These are phyloP conservation scores for Tetranychus truncatus DNA, from an alignment of 2,888 invertebrate species.

Conservation along the genomic window DNA sequence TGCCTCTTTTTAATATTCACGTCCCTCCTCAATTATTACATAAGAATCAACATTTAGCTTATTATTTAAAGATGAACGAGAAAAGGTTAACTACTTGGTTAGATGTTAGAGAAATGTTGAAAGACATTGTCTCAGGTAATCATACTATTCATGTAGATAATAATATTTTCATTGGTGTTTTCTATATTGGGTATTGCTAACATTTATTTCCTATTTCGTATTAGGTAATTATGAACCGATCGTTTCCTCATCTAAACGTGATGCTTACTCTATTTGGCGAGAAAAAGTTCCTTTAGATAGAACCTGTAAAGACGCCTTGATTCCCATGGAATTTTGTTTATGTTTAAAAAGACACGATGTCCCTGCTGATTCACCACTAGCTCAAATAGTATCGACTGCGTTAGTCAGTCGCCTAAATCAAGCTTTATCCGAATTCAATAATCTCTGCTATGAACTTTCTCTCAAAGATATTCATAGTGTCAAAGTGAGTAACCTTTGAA, in stretches of 20 bases:
- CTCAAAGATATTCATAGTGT: background rate
- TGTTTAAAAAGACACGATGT: slow-evolving; percentile 36
- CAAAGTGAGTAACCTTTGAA: too few species aligned
- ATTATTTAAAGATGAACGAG: slow-evolving; percentile 47
- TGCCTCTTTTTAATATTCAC: slow-evolving; percentile 34
- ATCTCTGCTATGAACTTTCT: background rate
- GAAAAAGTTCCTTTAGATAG: slow-evolving; percentile 44
- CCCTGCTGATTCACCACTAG: background rate
- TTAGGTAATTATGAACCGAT: background rate
- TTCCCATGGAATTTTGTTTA: slow-evolving; percentile 70
- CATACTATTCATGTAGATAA: background rate
- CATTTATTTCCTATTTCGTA: too few species aligned
- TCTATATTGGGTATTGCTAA: too few species aligned
- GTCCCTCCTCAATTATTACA: slow-evolving; percentile 53
- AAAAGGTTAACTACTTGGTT: slow-evolving; percentile 51
- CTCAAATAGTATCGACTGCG: background rate
- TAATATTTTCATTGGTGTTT: background rate
- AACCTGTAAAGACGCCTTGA: slow-evolving; percentile 55
- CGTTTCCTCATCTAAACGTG: background rate
- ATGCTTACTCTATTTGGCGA: background rate
- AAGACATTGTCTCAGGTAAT: slow-evolving; percentile 41
- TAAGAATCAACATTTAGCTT: slow-evolving; percentile 43
- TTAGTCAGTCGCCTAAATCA: background rate
- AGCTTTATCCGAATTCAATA: background rate
- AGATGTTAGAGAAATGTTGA: slow-evolving; percentile 59